A percentile compares a stretch with the other conserved stretches of the same genome.
Conservation (phyloP, 2,888 invertebrate genomes). For the Agrilus biguttatus region DNA sequence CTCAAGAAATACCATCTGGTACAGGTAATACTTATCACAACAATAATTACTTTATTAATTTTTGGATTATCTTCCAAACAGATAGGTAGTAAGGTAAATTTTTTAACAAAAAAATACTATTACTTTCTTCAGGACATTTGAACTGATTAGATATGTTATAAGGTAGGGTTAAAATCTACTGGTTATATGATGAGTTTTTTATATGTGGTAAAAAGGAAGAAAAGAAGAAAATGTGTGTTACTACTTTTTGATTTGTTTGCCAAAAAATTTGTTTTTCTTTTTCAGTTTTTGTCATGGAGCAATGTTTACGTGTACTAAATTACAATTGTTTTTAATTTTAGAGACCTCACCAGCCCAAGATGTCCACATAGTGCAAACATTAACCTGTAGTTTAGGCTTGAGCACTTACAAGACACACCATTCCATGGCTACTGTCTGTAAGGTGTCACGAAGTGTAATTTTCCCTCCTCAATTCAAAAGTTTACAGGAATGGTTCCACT, state of each 20-base stretch:
- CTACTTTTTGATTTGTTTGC: no score
- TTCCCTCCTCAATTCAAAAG: conserved; percentile 94
- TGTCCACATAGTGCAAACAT: conserved; percentile 77
- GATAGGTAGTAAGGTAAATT: no score
- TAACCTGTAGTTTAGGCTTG: conserved; percentile 78
- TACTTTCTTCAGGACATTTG: background rate
- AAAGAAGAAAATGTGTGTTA: no score
- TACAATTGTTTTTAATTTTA: conserved; percentile 4
- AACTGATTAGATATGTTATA: no score
- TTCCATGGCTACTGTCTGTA: conserved; percentile 89
- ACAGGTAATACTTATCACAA: conserved; percentile 32
- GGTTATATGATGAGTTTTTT: background rate
- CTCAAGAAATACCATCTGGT: conserved; percentile 66
- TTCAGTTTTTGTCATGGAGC: no score
- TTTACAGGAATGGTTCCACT: conserved; percentile 91
- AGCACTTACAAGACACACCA: conserved; percentile 55
- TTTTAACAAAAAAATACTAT: background rate
- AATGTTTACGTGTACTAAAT: no score
- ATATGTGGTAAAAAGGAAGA: no score
- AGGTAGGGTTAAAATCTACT: background rate
- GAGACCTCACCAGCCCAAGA: conserved; percentile 37
- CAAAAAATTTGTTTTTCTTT: background rate
- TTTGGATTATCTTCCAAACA: no score
- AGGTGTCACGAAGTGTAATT: conserved; percentile 78
- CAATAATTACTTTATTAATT: no score